A percentile compares a stretch with the other conserved stretches of the same genome.
Conservation (phyloP, 2,113 vertebrate species). For the Pagrus major region DNA sequence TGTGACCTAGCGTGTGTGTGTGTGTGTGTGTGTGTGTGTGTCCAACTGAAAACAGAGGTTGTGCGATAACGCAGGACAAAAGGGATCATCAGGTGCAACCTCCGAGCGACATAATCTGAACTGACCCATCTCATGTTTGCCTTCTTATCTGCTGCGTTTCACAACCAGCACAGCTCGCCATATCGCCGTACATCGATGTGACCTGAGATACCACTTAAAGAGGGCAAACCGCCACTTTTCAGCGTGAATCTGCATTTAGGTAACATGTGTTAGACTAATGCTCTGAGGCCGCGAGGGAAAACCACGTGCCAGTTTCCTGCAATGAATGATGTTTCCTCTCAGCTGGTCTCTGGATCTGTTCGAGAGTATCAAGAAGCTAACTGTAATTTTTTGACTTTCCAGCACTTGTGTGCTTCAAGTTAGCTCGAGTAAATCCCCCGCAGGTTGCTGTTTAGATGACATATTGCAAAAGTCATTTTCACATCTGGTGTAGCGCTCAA, state of each 20-base stretch:
- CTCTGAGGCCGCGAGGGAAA: slow-evolving; percentile 34
- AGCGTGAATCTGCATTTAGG: slow-evolving; percentile 36
- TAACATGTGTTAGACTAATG: slow-evolving; percentile 51
- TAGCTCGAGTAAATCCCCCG: slow-evolving; percentile 64
- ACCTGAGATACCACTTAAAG: slow-evolving; percentile 50
- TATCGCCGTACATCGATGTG: slow-evolving; percentile 7
- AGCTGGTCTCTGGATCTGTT: slow-evolving; percentile 51
- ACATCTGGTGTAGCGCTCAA: slow-evolving; percentile 75
- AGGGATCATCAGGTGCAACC: slow-evolving; percentile 44
- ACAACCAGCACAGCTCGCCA: slow-evolving; percentile 42
- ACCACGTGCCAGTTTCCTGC: slow-evolving; percentile 58
- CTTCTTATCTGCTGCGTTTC: slow-evolving; percentile 46
- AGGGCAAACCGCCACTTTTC: background rate
- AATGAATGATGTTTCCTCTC: slow-evolving; percentile 63
- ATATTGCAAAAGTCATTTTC: slow-evolving; percentile 76
- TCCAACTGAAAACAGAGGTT: background rate
- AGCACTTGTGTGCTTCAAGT: slow-evolving; percentile 64
- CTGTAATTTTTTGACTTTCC: slow-evolving; percentile 61
- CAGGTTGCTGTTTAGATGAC: slow-evolving; percentile 76
- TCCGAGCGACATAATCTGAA: slow-evolving; percentile 38
- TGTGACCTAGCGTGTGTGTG: slow-evolving; percentile 12
- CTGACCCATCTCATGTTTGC: slow-evolving; percentile 49
- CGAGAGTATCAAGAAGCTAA: slow-evolving; percentile 61
- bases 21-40: slow-evolving; percentile 1
- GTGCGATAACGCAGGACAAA: slow-evolving; percentile 40